Conservation (phyloP, 2,113 vertebrate species). For the Nibea coibor region DNA sequence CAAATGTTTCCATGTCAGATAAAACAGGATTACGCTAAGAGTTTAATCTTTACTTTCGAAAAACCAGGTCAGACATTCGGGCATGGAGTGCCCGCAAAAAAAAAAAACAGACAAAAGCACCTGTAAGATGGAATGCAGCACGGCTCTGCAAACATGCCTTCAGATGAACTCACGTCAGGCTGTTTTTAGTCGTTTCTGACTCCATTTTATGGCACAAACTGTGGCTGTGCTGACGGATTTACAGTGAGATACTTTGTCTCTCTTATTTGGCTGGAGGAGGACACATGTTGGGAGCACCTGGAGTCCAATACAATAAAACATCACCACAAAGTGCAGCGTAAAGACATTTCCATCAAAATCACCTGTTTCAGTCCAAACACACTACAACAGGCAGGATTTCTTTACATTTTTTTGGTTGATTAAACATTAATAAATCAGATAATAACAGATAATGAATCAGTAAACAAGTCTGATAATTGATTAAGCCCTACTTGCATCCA, state of each 20-base stretch:
- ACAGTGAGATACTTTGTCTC: background rate
- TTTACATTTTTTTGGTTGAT: too few species aligned
- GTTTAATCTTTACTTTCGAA: background rate
- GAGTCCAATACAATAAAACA: background rate
- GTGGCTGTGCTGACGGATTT: background rate
- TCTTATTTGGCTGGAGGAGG: background rate
- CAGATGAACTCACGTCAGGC: background rate
- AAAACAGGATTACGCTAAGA: background rate
- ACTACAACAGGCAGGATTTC: too few species aligned
- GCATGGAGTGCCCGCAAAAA: slow-evolving; percentile 9
- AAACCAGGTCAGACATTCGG: background rate
- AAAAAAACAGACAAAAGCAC: slow-evolving; percentile 2
- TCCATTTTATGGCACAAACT: background rate
- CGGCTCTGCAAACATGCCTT: background rate
- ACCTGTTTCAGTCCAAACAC: too few species aligned
- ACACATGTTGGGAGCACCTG: background rate
- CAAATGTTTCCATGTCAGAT: background rate
- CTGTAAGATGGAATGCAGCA: background rate
- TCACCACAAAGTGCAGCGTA: background rate
- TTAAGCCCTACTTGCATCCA: too few species aligned
- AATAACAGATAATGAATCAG: background rate
- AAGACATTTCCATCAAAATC: background rate
- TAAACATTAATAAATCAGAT: background rate
- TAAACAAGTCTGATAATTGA: background rate
- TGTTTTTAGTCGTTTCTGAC: background rate